Conservation (phyloP, 2,797 vertebrate genomes). For the Peromyscus nudipes region DNA sequence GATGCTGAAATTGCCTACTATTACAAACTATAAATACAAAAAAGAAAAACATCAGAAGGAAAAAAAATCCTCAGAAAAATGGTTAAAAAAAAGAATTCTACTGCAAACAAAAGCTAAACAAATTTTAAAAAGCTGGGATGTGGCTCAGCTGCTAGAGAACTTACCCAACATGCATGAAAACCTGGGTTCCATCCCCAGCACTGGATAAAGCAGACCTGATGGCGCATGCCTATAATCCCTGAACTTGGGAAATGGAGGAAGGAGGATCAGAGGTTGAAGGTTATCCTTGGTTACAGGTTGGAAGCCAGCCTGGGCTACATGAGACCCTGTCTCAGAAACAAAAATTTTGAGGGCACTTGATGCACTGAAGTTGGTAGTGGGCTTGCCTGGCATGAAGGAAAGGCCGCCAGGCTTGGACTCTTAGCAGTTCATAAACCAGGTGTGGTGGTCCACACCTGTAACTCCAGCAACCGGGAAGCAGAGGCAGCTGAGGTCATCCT, state of each 20-base stretch:
- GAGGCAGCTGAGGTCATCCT: background rate
- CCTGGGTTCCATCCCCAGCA: background rate
- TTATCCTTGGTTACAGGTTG: background rate
- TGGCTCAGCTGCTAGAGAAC: background rate
- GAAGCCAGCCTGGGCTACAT: background rate
- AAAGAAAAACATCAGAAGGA: too few relatives aligned
- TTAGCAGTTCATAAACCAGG: too few relatives aligned
- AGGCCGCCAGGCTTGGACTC: background rate
- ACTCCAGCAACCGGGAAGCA: background rate
- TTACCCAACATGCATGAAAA: too few relatives aligned
- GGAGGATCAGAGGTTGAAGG: background rate
- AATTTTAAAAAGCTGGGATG: background rate
- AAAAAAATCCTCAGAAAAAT: background rate
- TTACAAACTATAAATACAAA: background rate
- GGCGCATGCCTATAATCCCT: background rate
- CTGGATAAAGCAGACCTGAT: background rate
- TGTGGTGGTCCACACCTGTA: background rate
- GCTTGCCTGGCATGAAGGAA: background rate
- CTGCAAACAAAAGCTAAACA: background rate
- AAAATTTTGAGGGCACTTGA: background rate
- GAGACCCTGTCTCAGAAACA: background rate
- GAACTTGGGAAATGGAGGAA: too few relatives aligned
- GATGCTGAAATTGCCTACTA: background rate
- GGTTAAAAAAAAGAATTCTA: background rate
- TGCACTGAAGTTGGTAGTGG: too few relatives aligned